phyloP scores from a whole-genome alignment of 2,888 invertebrate species.

The Pristionchus arcanus region DNA sequence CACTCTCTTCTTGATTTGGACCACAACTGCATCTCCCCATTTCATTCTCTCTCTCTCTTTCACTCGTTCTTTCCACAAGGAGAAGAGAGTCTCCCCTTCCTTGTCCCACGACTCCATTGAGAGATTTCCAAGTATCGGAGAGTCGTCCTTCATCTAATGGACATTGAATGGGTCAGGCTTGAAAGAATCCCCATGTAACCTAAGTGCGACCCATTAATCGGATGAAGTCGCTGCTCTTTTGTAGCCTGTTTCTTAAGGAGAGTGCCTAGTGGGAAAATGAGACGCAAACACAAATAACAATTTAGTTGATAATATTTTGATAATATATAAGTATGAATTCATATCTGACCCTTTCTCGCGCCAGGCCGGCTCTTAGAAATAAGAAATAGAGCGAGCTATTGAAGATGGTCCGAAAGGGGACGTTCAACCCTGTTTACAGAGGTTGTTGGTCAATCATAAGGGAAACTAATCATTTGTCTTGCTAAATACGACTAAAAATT shows the following conservation, averaged over 20 bases:
- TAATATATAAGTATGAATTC: too few species aligned
- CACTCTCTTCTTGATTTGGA: neutral
- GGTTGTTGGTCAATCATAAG: too few species aligned
- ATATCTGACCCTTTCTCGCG: too few species aligned
- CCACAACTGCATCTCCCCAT: neutral
- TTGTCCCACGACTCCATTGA: constrained; percentile 4
- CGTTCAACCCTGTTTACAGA: too few species aligned
- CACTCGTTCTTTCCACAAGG: neutral
- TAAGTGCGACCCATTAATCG: constrained; percentile 31
- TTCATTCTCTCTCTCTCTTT: neutral
- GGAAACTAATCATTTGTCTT: too few species aligned
- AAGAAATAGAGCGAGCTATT: too few species aligned
- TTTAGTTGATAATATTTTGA: too few species aligned
- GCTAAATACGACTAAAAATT: too few species aligned
- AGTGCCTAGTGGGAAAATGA: neutral
- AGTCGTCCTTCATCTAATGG: constrained; percentile 28
- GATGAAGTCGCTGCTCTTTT: neutral
- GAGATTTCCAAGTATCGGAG: constrained; percentile 2
- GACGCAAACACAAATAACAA: too few species aligned
- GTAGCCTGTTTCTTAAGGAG: neutral
- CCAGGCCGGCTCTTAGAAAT: too few species aligned
- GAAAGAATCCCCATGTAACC: constrained; percentile 7
- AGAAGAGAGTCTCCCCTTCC: neutral
- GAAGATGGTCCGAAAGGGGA: too few species aligned
- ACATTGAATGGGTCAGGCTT: constrained; percentile 23